phyloP scores from a whole-genome alignment of 2,888 invertebrate species.

The Synergus laeviventris region DNA sequence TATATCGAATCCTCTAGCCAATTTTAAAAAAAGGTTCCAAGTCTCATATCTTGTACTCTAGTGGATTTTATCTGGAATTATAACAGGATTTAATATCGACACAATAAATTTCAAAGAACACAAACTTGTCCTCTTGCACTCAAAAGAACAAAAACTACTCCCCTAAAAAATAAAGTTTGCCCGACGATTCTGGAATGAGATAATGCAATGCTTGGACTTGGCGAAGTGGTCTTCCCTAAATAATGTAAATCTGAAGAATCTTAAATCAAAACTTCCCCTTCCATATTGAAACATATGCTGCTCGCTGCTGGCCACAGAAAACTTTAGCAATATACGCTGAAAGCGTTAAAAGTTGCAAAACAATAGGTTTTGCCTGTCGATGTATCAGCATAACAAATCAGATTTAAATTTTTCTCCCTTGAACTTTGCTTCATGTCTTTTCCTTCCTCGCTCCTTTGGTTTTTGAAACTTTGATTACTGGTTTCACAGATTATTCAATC shows the following conservation, averaged over 20 bases:
- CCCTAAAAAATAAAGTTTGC: constrained; percentile 6
- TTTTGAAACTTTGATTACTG: not conserved
- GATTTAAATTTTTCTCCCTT: constrained; percentile 50
- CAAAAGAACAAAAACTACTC: not conserved
- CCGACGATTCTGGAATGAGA: constrained; percentile 11
- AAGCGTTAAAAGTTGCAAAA: constrained; percentile 53
- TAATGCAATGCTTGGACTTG: constrained; percentile 14
- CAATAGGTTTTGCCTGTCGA: constrained; percentile 43
- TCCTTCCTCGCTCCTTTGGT: not conserved
- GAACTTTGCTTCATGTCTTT: not conserved
- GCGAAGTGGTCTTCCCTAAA: constrained; percentile 39
- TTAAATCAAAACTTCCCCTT: constrained; percentile 50
- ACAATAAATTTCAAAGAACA: not conserved
- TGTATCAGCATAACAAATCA: constrained; percentile 55
- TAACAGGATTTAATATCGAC: too few species aligned
- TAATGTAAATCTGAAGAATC: constrained; percentile 44
- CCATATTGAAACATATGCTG: constrained; percentile 45
- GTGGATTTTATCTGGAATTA: too few species aligned
- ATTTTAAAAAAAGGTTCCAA: too few species aligned
- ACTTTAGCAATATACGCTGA: constrained; percentile 55
- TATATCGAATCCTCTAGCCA: too few species aligned
- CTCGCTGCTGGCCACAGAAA: constrained; percentile 43
- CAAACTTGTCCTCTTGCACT: not conserved
- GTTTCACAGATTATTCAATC: not conserved
- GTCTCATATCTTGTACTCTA: too few species aligned